Evolutionary conservation across 2,113 vertebrate genomes (phyloP).

Genomic region (Pseudonaja textilis): DNA sequence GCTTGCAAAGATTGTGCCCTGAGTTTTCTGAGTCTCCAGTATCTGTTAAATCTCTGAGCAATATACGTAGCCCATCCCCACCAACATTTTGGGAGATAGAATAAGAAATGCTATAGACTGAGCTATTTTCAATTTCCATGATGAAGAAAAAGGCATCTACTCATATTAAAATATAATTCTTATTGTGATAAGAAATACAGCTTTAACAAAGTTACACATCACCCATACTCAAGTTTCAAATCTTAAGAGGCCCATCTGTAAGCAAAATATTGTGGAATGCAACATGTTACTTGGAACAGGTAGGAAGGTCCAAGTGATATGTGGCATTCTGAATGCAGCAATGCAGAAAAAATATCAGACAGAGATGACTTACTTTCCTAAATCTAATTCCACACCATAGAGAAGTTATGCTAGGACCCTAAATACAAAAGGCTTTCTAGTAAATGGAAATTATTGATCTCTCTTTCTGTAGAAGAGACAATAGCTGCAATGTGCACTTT

Average conservation of each 20-base stretch:
- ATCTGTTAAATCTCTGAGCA: not conserved
- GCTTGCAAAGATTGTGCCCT: not conserved
- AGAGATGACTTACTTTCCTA: not conserved
- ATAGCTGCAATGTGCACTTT: not conserved
- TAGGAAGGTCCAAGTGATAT: not conserved
- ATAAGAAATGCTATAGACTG: too few relatives aligned
- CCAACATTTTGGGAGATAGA: not conserved
- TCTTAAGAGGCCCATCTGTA: not conserved
- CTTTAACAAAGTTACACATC: not conserved
- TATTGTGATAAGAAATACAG: not conserved
- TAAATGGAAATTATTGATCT: not conserved
- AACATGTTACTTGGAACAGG: not conserved
- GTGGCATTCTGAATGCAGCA: not conserved
- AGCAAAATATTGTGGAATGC: not conserved
- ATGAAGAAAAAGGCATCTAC: not conserved
- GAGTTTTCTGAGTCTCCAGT: not conserved
- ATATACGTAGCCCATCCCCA: not conserved
- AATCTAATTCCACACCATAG: not conserved
- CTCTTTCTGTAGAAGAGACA: not conserved
- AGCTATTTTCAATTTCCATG: not conserved
- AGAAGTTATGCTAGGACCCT: not conserved
- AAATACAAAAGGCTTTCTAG: not conserved
- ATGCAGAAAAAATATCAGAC: not conserved
- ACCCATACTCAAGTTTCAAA: not conserved
- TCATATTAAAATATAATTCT: not conserved